Conservation (phyloP, 2,113 vertebrate species). For the Heteronetta atricapilla region DNA sequence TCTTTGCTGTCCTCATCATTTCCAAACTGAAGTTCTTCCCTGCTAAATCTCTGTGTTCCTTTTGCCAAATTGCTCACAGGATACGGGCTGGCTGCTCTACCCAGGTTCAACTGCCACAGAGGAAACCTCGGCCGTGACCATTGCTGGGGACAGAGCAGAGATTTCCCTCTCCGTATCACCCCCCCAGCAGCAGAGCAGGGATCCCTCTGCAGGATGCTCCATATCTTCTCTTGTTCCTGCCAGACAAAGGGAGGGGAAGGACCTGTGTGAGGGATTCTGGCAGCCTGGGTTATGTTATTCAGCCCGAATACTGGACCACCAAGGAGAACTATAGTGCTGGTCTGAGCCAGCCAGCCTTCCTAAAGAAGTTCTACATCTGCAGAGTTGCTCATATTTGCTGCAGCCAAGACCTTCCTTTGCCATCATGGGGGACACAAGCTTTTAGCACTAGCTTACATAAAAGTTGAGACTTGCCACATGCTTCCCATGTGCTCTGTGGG, state of each 20-base stretch:
- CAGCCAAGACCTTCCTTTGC: neutral
- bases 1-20: neutral
- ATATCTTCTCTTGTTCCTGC: neutral
- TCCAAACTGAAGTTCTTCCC: neutral
- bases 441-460: neutral
- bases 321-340: neutral
- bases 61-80: neutral
- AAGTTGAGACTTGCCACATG: neutral
- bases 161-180: neutral
- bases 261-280: neutral
- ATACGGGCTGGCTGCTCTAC: neutral
- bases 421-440: neutral
- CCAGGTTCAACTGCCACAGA: neutral
- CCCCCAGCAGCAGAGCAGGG: neutral
- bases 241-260: neutral
- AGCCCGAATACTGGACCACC: neutral
- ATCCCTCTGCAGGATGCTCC: neutral
- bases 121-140: rapidly evolving
- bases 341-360: neutral
- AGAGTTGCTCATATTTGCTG: neutral
- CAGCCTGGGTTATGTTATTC: neutral
- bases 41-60: neutral
- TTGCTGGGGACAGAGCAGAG: neutral
- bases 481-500: neutral
- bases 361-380: neutral